Base-by-base conservation (phyloP, 2,888 invertebrate genomes). In the Macrosiphum euphorbiae region DNA sequence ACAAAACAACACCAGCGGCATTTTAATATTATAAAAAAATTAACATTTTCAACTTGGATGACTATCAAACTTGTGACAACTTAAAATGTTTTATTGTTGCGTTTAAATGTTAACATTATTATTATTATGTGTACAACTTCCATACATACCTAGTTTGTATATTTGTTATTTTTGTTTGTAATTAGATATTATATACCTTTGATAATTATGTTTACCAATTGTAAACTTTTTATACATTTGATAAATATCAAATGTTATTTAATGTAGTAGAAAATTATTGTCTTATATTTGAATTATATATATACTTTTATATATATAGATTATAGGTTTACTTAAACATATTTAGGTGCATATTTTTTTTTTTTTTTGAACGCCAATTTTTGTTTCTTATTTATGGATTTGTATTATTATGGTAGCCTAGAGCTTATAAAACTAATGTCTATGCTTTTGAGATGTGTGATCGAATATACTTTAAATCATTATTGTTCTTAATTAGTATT, bases 1-100 rank as follows among this genome's bases (percentile, higher is more conserved):
- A 90, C 94, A 94, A 90, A 86, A 94, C 93, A 61, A 28, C 90
- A 87, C 67, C 90, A 94, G 94, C 90, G 24, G 61, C 94, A 94
- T 89, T 90, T 92, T 94, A 94, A 86, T 86, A 67, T 94, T 86
- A 90, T 86, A 84, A 88, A 88, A 92, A 92, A 55, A 92, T 44
- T 58, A 84, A 52, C 89, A 47, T 90, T 55, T 90, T 90, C 94
- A 90, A 94, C 90, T 93, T 89, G 93, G 93, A 94, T 86, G 86
- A 86, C 47, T 61, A 41, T 94, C 90, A 94, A 47, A 90, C 78
- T 92, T 92, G 88, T 88, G 88, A 24, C 92, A 52, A 78, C 92
- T 92, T 88, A 44, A 92, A 88, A 92, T 92, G 88, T 88, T 88
- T 78, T 88, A 88, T 87, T 92, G 92, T 92, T 92, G 88, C 44